A percentile compares a stretch with the other conserved stretches of the same genome.
phyloP scores from a whole-genome alignment of 37 sponge, comb jelly and placozoan species.

The Ianthella basta region DNA sequence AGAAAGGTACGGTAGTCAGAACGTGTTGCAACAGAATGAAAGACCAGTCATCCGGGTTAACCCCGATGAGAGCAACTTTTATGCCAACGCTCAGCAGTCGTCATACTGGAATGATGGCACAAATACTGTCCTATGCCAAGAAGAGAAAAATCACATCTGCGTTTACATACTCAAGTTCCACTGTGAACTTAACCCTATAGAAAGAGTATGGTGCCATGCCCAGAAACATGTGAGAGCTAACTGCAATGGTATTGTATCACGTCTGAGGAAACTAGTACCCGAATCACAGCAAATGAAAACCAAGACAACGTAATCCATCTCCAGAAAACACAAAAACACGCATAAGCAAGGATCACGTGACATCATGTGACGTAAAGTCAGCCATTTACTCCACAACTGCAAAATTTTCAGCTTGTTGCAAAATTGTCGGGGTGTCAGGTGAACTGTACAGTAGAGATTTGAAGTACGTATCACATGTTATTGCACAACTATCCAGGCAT shows the following conservation, averaged over 20 bases:
- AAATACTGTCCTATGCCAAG: constrained; percentile 14
- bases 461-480: no score
- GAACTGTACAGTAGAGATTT: no score
- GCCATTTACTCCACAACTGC: no score
- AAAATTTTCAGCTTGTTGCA: no score
- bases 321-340: no score
- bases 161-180: constrained; percentile 2
- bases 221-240: constrained; percentile 32
- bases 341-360: no score
- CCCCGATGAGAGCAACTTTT: constrained; percentile 26
- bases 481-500: no score
- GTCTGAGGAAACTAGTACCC: neutral
- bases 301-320: no score
- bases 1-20: neutral
- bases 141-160: constrained; percentile 1
- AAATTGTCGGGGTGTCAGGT: no score
- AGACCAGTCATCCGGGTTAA: neutral
- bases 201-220: constrained; percentile 28
- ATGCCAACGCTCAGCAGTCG: constrained; percentile 31
- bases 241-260: constrained; percentile 6
- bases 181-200: constrained; percentile 21
- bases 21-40: neutral
- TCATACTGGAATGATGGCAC: constrained; percentile 28
- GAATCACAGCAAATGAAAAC: no score
- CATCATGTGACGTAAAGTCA: no score